Evolutionary conservation across 2,113 vertebrate species (phyloP).

Genomic region (Campylorhamphus procurvoides): DNA sequence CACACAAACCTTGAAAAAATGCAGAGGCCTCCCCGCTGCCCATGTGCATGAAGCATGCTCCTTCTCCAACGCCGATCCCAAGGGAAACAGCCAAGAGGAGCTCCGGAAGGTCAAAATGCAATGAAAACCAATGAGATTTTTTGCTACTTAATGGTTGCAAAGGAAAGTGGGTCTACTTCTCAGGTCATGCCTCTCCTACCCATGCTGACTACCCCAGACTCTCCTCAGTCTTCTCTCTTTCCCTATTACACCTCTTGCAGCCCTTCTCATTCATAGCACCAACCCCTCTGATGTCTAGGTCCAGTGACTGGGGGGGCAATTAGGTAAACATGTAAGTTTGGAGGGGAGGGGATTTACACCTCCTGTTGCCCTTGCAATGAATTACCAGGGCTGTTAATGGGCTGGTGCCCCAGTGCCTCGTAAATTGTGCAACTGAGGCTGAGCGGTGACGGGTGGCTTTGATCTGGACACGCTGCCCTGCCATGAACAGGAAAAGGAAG

Average conservation of each 20-base stretch:
- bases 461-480: conserved; percentile 78
- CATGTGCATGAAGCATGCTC: neutral
- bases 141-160: neutral
- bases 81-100: conserved; percentile 5
- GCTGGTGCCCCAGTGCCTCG: conserved; percentile 67
- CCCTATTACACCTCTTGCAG: neutral
- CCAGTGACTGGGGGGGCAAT: neutral
- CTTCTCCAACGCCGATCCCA: neutral
- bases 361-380: conserved; percentile 70
- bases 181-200: neutral
- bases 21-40: neutral
- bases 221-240: neutral
- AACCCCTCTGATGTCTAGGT: neutral
- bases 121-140: conserved; percentile 33
- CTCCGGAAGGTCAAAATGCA: conserved; percentile 7
- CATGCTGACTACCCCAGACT: neutral
- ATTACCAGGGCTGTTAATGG: conserved; percentile 72
- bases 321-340: conserved; percentile 50
- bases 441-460: conserved; percentile 67
- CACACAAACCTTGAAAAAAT: neutral
- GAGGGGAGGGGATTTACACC: conserved; percentile 61
- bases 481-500: conserved; percentile 81
- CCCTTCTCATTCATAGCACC: neutral
- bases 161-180: neutral
- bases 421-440: conserved; percentile 49